Evolutionary conservation across 2,888 invertebrate species (phyloP).

Genomic region (Pterobdella sp.): DNA sequence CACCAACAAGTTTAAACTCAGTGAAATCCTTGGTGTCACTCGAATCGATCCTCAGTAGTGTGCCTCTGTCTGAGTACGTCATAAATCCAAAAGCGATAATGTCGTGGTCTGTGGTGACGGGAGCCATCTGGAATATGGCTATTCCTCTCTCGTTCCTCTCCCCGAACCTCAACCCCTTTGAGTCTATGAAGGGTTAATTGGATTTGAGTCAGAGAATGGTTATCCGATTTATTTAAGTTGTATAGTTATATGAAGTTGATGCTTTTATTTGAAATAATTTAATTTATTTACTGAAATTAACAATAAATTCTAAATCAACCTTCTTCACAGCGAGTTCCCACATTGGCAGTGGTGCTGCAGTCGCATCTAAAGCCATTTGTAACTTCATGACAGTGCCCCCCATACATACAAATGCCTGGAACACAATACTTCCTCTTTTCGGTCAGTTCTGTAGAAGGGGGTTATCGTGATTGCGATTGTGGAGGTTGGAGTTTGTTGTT

Average conservation of each 20-base stretch:
- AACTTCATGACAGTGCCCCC: slow-evolving; percentile 40
- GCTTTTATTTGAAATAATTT: no score
- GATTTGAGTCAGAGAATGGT: background rate
- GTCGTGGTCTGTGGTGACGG: slow-evolving; percentile 40
- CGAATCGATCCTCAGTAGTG: slow-evolving; percentile 43
- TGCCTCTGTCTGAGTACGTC: slow-evolving; percentile 45
- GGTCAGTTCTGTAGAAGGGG: background rate
- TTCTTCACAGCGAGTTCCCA: slow-evolving; percentile 42
- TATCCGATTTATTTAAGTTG: no score
- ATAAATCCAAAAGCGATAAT: slow-evolving; percentile 48
- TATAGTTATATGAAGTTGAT: no score
- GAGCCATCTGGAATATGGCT: slow-evolving; percentile 40
- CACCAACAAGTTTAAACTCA: slow-evolving; percentile 45
- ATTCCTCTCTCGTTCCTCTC: slow-evolving; percentile 40
- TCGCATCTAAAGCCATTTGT: slow-evolving; percentile 40
- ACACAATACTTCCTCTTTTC: slow-evolving; percentile 34
- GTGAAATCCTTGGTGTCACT: slow-evolving; percentile 43
- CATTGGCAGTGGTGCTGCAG: slow-evolving; percentile 45
- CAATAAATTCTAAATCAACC: no score
- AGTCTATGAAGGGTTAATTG: slow-evolving; percentile 38
- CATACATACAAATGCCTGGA: slow-evolving; percentile 39
- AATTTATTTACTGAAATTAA: no score
- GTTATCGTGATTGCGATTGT: background rate
- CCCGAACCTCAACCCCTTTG: slow-evolving; percentile 43
- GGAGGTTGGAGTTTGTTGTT: background rate